phyloP scores from a whole-genome alignment of 2,113 vertebrate species.

The Clarias batrachus region DNA sequence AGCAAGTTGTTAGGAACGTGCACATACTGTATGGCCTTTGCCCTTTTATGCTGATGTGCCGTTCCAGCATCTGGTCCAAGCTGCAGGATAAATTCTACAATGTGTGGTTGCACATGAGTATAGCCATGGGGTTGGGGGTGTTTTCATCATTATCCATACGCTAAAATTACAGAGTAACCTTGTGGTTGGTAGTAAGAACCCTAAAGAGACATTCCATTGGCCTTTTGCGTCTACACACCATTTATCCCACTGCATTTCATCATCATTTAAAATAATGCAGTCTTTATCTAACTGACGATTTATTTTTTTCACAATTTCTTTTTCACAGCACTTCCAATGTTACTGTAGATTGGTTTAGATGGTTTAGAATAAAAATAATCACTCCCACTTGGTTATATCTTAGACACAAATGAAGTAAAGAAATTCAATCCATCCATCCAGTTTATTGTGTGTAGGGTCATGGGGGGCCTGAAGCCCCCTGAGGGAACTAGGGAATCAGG shows the following conservation, averaged over 20 bases:
- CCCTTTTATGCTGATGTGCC: conserved; percentile 16
- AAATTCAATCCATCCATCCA: background rate
- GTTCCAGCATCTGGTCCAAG: conserved; percentile 54
- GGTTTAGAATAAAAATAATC: background rate
- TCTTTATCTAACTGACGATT: conserved; percentile 40
- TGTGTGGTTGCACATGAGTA: conserved; percentile 56
- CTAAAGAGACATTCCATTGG: conserved; percentile 47
- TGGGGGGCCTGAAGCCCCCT: too few species aligned
- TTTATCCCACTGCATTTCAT: conserved; percentile 33
- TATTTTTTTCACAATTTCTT: background rate
- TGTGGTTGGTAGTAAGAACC: conserved; percentile 47
- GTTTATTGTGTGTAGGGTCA: too few species aligned
- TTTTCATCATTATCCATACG: conserved; percentile 44
- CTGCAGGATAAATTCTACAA: conserved; percentile 62
- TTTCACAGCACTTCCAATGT: background rate
- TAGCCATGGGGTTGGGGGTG: conserved; percentile 57
- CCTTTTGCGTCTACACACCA: conserved; percentile 35
- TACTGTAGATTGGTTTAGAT: background rate
- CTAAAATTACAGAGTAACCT: conserved; percentile 52
- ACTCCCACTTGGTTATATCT: background rate
- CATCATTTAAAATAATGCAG: conserved; percentile 46
- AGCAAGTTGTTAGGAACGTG: conserved; percentile 5
- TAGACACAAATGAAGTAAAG: background rate
- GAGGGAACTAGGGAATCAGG: too few species aligned
- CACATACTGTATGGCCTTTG: background rate